Evolutionary conservation across 2,797 vertebrate species (phyloP), one percentile per base, ranked within the genome.

Genomic region (Vultur gryphus): DNA sequence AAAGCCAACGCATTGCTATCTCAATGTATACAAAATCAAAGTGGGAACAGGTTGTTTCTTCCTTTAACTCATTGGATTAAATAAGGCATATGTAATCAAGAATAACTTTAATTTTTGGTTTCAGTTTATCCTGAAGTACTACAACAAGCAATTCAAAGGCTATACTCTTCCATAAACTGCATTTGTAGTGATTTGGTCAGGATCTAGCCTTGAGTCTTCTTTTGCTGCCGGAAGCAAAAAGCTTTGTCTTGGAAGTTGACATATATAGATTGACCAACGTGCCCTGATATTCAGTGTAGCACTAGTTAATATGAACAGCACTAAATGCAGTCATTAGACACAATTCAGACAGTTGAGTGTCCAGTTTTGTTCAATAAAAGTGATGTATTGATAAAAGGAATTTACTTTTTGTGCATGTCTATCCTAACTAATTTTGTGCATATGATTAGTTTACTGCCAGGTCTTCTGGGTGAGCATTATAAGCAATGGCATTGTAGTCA

Each of bases 391-490:
- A 57, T 62, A 69, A 71, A 89, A 78, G 8, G 24, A 37, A 69
- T 86, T 54, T 69, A 48, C 13, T 57, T 72, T 83, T 78, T 90
- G 20, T 0, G 0, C 70, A 13, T 29, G 13, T 51, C 43, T 69
- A 9, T 35, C 23, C 29, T 52, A 62, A 78, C 8, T 69, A 26
- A 86, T 90, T 97, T 96, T 94, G 65, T 89, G 84, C 62, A 55
- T 94, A 29, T 65, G 83, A 71, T 84, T 91, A 89, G 24, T 84
- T 94, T 95, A 44, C 82, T 91, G 87, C 31, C 18, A 87, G 78
- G 31, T 85, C 52, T 87, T 84, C 54, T 73, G 78, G 29, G 48
- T 48, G 9, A 91, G 6, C 19, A 11, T 33, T 81, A 37, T 18
- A 39, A 76, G 28, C 49, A 54, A 70, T 35, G 37, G 11, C 25